Evolutionary conservation across 2,113 vertebrate genomes (phyloP), one percentile per base, ranked within the genome.

Genomic region (Nematolebias whitei): DNA sequence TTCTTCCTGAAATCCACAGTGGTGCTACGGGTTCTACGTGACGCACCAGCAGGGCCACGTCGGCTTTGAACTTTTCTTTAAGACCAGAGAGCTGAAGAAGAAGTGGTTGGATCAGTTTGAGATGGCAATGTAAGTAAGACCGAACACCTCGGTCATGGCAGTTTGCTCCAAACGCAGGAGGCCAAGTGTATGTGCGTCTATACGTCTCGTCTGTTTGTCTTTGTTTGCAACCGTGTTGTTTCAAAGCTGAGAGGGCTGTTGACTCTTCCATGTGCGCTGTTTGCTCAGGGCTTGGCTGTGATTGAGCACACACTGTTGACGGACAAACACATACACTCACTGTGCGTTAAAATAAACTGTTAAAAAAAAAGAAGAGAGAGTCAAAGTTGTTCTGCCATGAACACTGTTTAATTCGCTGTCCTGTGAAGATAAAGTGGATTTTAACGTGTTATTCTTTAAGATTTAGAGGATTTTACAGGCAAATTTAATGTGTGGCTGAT

Each of bases 101-200:
- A 98, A 98, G 77, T 98, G 96, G 95, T 92, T 98, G 72, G 96
- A 98, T 64, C 96, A 97, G 79, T 98, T 98, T 87, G 94, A 95
- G 85, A 97, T 98, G 96, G 96, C 96, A 64, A 88, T 98, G 96
- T 98, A 75, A 96, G 96, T 95, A 91, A 35, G 47, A 19, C 40
- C 23, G 4, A 44, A 56, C 26, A 29, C 7, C 5, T 6, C 1
- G 9, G 39, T 53, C 3, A 49, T 20, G 57, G 64, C 66, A 41
- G 47, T 47, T 41, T 57, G 61, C n/a, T 18, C 39, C 38, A 57
- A 6, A 24, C 12, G 32, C 57, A 50, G 23, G 52, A 16, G 52
- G 50, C 62, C 56, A 9, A 3, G 58, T 66, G 15, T 48, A 47
- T 24, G 52, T 18, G 40, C 24, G 51, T 47, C 32, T 60, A 62